Evolutionary conservation across 2,888 invertebrate genomes (phyloP), one percentile per base, ranked within the genome.

Genomic region (Galerucella calmariensis): DNA sequence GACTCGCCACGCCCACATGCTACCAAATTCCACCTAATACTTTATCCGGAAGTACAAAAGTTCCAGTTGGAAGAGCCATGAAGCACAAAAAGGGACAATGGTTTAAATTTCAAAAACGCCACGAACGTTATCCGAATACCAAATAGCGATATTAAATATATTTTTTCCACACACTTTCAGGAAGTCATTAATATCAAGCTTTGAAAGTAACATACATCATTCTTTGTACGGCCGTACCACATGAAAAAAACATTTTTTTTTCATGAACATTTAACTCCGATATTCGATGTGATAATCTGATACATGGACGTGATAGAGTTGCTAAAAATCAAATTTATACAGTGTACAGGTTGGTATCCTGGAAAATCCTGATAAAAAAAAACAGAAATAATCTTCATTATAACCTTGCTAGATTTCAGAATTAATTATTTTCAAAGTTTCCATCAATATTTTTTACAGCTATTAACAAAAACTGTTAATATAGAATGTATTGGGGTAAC

Each of bases 191-290:
- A 72, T 75, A 72, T 72, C 66, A 44, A 58, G 61, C 68, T 72
- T 61, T 69, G 75, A 75, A 72, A 75, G 53, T 56, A 65, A 63
- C 75, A 72, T 72, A 72, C 72, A 69, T 75, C 75, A 72, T 69
- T 48, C 10, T 67, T 44, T 68, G 62, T 65, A 65, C 56, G 63
- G 12, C 46, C 46, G 20, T 72, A 69, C 58, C 72, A 62, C 69
- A 69, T 75, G 72, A 71, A 75, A 72, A 72, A 75, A 75, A 75
- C 75, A 75, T 75, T 75, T 74, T 74, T 74, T 67, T 71, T 53
- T 48, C 14, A 65, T 44, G n/a, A 27, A 58, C 68, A 72, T 68
- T 67, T 58, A 53, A 48, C 27, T 67, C n/a, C 67, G 62, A 71
- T 74, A 68, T 62, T 35, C 71, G 70, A 63, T 71, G 56, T 71